These are phyloP conservation scores for Crypturellus undulatus DNA, from an alignment of 2,113 vertebrate species.

Conservation along the genomic window DNA sequence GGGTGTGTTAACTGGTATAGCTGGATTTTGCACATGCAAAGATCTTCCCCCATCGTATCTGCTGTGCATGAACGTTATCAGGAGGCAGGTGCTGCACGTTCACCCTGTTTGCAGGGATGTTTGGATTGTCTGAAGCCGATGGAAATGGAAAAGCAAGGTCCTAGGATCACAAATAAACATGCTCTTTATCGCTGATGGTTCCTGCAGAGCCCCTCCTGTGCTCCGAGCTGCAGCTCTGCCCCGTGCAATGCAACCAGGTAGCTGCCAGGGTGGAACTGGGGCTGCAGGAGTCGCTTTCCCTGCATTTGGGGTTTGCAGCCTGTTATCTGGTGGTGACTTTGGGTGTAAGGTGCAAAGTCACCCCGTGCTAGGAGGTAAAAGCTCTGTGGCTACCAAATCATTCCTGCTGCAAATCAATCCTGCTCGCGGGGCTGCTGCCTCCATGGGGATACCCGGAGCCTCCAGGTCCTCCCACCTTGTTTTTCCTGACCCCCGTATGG, in stretches of 20 bases:
- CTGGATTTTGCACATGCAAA: neutral
- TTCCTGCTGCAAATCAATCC: neutral
- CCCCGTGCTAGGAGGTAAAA: neutral
- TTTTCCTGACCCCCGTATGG: neutral
- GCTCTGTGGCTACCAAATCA: neutral
- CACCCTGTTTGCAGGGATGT: too few species aligned
- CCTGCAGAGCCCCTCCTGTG: neutral
- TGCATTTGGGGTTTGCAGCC: neutral
- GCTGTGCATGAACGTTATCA: neutral
- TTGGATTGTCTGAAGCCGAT: neutral
- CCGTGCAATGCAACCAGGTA: neutral
- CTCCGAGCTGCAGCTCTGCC: too few species aligned
- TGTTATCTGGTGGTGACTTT: neutral
- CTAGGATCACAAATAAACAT: neutral
- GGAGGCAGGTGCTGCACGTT: neutral
- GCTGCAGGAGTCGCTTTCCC: too few species aligned
- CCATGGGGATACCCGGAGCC: accelerated
- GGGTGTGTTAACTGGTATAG: accelerated
- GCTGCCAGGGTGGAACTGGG: neutral
- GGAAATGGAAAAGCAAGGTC: neutral
- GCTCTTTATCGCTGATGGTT: neutral
- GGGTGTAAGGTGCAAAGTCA: neutral
- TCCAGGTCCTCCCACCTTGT: neutral
- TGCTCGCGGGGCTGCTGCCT: neutral
- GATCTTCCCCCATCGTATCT: neutral